These are phyloP conservation scores for Oscheius sp. DNA, from an alignment of 2,888 invertebrate genomes.

Conservation along the genomic window DNA sequence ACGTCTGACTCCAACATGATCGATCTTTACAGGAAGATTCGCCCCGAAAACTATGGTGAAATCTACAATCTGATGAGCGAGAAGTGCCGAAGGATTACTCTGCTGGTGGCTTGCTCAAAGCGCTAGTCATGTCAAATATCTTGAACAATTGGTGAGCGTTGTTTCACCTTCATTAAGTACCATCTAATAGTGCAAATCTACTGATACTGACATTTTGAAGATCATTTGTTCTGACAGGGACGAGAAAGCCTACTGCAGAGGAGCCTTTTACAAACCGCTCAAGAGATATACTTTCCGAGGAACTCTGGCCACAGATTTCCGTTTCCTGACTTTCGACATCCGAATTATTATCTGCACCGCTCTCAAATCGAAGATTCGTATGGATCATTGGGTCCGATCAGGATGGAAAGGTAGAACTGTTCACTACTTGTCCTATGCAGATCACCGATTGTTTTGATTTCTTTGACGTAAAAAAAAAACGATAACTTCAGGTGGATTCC, in stretches of 20 bases:
- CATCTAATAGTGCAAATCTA: too few species aligned
- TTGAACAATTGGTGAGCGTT: slow-evolving; percentile 10
- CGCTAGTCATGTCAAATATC: not conserved
- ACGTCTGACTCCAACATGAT: too few species aligned
- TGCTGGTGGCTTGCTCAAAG: not conserved
- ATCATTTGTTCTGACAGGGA: too few species aligned
- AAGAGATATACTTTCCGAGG: not conserved
- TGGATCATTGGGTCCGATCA: slow-evolving; percentile 21
- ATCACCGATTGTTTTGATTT: not conserved
- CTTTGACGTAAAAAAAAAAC: not conserved
- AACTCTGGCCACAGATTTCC: not conserved
- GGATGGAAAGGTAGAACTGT: not conserved
- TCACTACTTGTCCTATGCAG: not conserved
- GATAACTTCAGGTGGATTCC: not conserved
- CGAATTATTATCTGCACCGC: slow-evolving; percentile 9
- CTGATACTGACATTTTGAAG: too few species aligned
- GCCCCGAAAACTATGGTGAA: slow-evolving; percentile 22
- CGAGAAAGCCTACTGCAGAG: too few species aligned
- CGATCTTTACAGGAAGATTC: not conserved
- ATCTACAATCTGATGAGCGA: slow-evolving; percentile 20
- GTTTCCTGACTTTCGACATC: slow-evolving; percentile 17
- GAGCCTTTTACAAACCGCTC: not conserved
- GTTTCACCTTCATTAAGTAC: not conserved
- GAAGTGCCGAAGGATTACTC: not conserved
- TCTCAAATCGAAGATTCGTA: slow-evolving; percentile 2